Percentiles rank a stretch among this genome's conserved stretches.
phyloP scores from a whole-genome alignment of 2,888 invertebrate genomes.

The Melieria crassipennis region DNA sequence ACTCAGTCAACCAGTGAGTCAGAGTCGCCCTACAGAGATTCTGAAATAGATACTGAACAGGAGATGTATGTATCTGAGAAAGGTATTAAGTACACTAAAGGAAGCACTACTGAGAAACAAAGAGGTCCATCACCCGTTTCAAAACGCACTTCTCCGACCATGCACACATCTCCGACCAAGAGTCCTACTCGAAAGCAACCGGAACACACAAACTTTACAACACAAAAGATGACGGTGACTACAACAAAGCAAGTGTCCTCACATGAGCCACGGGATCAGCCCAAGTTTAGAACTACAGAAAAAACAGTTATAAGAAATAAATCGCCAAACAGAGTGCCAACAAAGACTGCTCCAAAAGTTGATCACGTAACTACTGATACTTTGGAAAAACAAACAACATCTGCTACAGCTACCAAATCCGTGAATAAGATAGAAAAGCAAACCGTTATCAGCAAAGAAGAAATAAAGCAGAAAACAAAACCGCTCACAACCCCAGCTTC shows the following conservation, averaged over 20 bases:
- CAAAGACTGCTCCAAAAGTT: neutral
- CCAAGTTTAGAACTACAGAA: neutral
- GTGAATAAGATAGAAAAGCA: neutral
- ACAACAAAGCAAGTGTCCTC: neutral
- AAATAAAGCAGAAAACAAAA: conserved; percentile 1
- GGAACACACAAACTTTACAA: conserved; percentile 12
- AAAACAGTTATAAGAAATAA: neutral
- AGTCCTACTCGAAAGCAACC: conserved; percentile 18
- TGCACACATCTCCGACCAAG: neutral
- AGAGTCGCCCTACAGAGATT: conserved; percentile 18
- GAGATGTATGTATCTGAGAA: conserved; percentile 50
- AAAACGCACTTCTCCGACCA: neutral
- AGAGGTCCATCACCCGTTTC: neutral
- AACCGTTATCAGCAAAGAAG: conserved; percentile 3
- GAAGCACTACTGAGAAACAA: neutral
- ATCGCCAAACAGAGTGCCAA: neutral
- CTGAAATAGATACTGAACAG: conserved; percentile 34
- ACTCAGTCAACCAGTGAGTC: conserved; percentile 19
- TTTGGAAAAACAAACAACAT: neutral
- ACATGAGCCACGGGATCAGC: neutral
- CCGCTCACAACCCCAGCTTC: conserved; percentile 12
- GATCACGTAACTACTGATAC: neutral
- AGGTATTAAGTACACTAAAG: conserved; percentile 46
- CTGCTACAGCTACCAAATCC: neutral
- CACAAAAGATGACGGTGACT: neutral